Conservation (phyloP, 2,113 vertebrate genomes). For the Vulpes lagopus region DNA sequence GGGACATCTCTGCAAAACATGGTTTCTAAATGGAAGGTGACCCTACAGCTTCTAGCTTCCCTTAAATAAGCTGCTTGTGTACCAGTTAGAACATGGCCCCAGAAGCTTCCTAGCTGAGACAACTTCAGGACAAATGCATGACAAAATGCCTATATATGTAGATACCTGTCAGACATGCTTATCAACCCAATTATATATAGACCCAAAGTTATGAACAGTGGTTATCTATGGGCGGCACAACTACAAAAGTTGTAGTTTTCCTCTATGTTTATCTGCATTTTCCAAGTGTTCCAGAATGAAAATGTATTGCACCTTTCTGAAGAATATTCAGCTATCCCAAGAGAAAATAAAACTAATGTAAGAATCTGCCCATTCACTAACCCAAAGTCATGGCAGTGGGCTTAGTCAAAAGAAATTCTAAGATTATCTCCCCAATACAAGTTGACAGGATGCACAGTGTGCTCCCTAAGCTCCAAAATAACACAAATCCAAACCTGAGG, state of each 20-base stretch:
- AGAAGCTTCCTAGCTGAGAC: not conserved
- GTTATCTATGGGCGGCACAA: not conserved
- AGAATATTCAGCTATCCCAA: not conserved
- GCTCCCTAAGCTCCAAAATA: conserved; percentile 7
- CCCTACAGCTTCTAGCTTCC: not conserved
- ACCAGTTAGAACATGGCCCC: not conserved
- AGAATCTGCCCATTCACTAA: not conserved
- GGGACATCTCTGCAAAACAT: not conserved
- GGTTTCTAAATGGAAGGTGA: not conserved
- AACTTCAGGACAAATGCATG: not conserved
- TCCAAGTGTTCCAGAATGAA: not conserved
- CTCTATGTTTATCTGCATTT: conserved; percentile 15
- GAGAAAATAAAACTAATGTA: not conserved
- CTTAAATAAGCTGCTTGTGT: not conserved
- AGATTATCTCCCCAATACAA: not conserved
- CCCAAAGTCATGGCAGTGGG: not conserved
- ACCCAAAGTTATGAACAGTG: not conserved
- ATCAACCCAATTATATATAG: not conserved
- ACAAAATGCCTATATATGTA: not conserved
- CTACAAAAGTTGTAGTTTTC: not conserved
- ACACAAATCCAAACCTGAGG: conserved; percentile 68
- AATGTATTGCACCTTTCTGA: not conserved
- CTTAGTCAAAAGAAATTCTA: not conserved
- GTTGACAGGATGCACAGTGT: not conserved
- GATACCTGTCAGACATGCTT: not conserved